Percentiles rank a stretch among this genome's conserved stretches.
These are phyloP conservation scores for Synanceia verrucosa DNA, from an alignment of 2,797 vertebrate species.

Conservation along the genomic window DNA sequence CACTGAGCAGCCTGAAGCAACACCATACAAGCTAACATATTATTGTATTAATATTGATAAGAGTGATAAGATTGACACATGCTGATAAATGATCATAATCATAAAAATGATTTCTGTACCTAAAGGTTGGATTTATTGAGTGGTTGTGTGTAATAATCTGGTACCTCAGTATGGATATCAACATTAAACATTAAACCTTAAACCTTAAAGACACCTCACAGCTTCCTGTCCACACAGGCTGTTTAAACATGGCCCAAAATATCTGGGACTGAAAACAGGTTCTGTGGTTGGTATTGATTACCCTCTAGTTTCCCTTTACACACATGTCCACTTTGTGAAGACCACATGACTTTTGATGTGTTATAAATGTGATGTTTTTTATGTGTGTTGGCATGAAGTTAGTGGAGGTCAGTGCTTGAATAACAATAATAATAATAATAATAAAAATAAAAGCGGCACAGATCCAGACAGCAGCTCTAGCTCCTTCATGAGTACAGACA, in stretches of 20 bases:
- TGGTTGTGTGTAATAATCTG: neutral
- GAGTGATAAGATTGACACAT: too few species aligned
- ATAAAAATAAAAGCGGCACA: too few species aligned
- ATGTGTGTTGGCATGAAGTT: neutral
- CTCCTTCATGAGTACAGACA: neutral
- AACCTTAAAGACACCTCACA: neutral
- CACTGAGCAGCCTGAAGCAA: neutral
- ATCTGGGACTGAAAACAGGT: too few species aligned
- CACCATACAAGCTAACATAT: neutral
- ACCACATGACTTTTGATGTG: neutral
- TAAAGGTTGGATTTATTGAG: neutral
- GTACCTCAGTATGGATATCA: neutral
- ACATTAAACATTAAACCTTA: too few species aligned
- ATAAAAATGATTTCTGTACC: neutral
- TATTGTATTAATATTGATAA: neutral
- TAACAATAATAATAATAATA: too few species aligned
- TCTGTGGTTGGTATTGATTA: too few species aligned
- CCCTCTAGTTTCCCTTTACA: too few species aligned
- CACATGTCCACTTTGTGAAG: too few species aligned
- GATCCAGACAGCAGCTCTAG: neutral
- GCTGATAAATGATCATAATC: neutral
- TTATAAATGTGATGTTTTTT: too few species aligned
- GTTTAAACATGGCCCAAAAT: too few species aligned
- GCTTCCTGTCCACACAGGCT: neutral
- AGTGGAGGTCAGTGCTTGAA: neutral